A percentile compares a stretch with the other conserved stretches of the same genome.
These are phyloP conservation scores for Helicoverpa zea DNA, from an alignment of 1,140 invertebrate species.

Conservation along the genomic window DNA sequence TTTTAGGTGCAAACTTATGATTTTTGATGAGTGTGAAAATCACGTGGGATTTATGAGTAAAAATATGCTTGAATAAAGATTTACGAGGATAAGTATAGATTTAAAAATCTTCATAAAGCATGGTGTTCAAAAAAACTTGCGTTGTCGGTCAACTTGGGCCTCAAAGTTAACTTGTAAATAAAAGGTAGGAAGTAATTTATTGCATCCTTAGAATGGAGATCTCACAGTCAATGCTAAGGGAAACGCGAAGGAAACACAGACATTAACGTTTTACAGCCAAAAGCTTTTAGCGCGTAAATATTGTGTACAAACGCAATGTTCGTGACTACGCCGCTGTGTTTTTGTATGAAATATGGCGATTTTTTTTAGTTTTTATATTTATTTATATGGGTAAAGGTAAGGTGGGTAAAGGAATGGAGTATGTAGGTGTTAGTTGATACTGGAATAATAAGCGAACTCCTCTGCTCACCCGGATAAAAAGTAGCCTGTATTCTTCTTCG, in stretches of 20 bases:
- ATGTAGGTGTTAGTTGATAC: too few species aligned
- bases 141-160: too few species aligned
- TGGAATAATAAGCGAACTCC: too few species aligned
- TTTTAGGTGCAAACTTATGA: not conserved
- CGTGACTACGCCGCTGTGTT: conserved; percentile 14
- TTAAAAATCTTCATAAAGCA: too few species aligned
- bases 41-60: too few species aligned
- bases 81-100: too few species aligned
- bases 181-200: conserved; percentile 54
- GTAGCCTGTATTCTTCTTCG: too few species aligned
- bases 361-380: conserved; percentile 4
- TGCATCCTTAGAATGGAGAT: conserved; percentile 49
- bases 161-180: conserved; percentile 38
- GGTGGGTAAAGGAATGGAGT: too few species aligned
- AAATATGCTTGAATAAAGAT: too few species aligned
- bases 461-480: too few species aligned
- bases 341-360: conserved; percentile 50
- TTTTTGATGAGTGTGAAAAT: not conserved
- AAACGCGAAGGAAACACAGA: conserved; percentile 66
- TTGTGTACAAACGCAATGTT: conserved; percentile 51
- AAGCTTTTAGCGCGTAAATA: conserved; percentile 78
- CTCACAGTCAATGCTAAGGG: conserved; percentile 58
- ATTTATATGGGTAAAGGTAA: not conserved
- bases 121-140: too few species aligned
- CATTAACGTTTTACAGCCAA: conserved; percentile 78